phyloP scores from a whole-genome alignment of 2,113 vertebrate genomes.

The Cryptoleucopteryx plumbea region DNA sequence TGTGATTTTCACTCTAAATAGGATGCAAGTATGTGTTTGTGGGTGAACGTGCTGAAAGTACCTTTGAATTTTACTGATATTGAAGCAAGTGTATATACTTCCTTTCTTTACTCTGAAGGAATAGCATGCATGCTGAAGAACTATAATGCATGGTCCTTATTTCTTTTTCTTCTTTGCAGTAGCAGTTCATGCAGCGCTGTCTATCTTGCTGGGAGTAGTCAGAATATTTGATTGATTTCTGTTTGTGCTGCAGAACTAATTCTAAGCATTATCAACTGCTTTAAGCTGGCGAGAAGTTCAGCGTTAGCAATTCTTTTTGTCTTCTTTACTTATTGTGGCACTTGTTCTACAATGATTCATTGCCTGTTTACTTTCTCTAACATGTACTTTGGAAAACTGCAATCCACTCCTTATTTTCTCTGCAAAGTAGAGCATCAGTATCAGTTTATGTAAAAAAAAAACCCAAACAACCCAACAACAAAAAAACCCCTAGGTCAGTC shows the following conservation, averaged over 20 bases:
- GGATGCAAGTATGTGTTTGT: neutral
- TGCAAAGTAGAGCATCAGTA: neutral
- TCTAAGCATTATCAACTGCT: neutral
- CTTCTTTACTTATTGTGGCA: neutral
- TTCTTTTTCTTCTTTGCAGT: neutral
- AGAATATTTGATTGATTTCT: neutral
- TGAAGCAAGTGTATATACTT: neutral
- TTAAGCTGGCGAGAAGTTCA: neutral
- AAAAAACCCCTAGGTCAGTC: too few species aligned
- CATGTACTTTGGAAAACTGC: neutral
- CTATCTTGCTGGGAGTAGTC: neutral
- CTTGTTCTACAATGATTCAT: neutral
- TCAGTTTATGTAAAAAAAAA: neutral
- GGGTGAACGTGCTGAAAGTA: neutral
- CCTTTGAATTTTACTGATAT: neutral
- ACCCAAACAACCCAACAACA: too few species aligned
- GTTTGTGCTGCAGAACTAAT: neutral
- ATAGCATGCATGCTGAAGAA: neutral
- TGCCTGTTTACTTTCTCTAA: neutral
- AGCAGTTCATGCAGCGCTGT: neutral
- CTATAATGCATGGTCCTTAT: neutral
- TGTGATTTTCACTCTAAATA: neutral
- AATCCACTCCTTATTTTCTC: neutral
- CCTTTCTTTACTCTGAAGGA: neutral
- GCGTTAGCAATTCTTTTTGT: neutral